These are phyloP conservation scores for Apistogramma diplotaenia DNA, from an alignment of 2,113 vertebrate species.

Conservation along the genomic window DNA sequence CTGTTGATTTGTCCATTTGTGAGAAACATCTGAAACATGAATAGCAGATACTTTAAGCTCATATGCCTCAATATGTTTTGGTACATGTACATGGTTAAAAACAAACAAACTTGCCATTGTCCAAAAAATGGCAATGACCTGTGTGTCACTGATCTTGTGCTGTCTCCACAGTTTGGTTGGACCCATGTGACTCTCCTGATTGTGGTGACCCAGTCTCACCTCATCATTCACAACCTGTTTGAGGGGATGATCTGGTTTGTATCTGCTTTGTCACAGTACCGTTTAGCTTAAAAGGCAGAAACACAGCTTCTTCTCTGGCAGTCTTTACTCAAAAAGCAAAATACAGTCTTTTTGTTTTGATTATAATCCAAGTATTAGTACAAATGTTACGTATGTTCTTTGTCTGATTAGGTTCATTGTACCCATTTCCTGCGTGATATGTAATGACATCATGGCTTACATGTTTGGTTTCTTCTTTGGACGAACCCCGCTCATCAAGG, in stretches of 20 bases:
- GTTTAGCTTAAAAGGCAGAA: background rate
- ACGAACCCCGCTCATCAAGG: conserved; percentile 97
- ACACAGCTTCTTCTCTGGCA: background rate
- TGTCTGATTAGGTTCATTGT: conserved; percentile 89
- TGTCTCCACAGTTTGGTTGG: conserved; percentile 89
- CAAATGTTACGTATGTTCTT: background rate
- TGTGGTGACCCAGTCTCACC: conserved; percentile 96
- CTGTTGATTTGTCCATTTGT: background rate
- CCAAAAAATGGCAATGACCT: background rate
- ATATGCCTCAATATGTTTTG: background rate
- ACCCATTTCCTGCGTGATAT: conserved; percentile 98
- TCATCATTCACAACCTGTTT: conserved; percentile 98
- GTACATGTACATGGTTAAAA: background rate
- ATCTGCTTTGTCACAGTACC: background rate
- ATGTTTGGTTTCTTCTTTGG: conserved; percentile 99
- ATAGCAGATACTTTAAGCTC: fast-evolving
- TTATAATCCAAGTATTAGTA: background rate
- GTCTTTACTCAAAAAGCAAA: background rate
- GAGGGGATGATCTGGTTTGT: conserved; percentile 98
- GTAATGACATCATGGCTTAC: conserved; percentile 99
- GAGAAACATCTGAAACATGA: background rate
- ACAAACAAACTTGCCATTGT: background rate
- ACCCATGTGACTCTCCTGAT: conserved; percentile 97
- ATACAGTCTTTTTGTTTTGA: background rate
- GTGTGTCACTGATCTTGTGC: background rate